Percentiles rank a stretch among this genome's conserved stretches.
phyloP scores from a whole-genome alignment of 2,888 invertebrate genomes.

The Cremastinae sp. region DNA sequence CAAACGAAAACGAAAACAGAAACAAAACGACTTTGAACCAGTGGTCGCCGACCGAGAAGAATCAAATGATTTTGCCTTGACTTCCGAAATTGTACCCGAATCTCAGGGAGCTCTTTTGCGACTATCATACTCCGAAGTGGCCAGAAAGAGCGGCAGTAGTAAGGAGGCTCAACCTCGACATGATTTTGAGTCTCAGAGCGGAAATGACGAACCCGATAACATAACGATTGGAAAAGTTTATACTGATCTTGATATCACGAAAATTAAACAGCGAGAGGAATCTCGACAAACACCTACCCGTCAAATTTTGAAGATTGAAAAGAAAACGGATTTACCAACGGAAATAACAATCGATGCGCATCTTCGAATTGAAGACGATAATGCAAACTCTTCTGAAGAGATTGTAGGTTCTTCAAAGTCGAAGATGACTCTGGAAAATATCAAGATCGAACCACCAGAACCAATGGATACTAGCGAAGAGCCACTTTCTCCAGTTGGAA shows the following conservation, averaged over 20 bases:
- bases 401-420: background rate
- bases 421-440: constrained; percentile 41
- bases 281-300: background rate
- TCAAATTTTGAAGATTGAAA: constrained; percentile 6
- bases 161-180: constrained; percentile 36
- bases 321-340: constrained; percentile 3
- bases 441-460: constrained; percentile 67
- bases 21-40: constrained; percentile 43
- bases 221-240: constrained; percentile 30
- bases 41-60: constrained; percentile 53
- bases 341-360: constrained; percentile 31
- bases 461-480: constrained; percentile 73
- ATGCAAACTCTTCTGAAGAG: constrained; percentile 41
- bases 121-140: constrained; percentile 70
- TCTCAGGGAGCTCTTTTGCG: constrained; percentile 63
- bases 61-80: constrained; percentile 61
- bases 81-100: constrained; percentile 65
- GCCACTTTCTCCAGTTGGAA: constrained; percentile 69
- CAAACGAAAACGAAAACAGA: constrained; percentile 61
- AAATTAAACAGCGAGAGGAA: constrained; percentile 37
- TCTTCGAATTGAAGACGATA: constrained; percentile 42
- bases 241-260: constrained; percentile 42
- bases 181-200: constrained; percentile 26
- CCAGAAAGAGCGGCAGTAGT: constrained; percentile 64
- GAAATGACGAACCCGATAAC: constrained; percentile 40